Base-by-base conservation (phyloP, 2,888 invertebrate genomes). In the Oxycera nigricornis region DNA sequence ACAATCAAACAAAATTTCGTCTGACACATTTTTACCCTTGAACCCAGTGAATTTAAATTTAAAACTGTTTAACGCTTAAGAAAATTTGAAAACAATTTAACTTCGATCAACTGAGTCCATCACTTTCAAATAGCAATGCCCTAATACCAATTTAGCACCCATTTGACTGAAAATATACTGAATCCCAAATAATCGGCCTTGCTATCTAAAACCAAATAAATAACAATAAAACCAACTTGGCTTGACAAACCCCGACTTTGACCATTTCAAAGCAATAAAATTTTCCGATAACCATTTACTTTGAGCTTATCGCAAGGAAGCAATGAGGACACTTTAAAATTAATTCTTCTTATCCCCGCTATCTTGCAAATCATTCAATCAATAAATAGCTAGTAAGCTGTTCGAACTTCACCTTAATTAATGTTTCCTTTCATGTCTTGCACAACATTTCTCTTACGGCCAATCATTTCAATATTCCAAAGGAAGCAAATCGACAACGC, bases 331-430 rank as follows among this genome's bases (percentile, higher is more conserved):
- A 70, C 70, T 70, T 70, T 70, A 31, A 70, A 70, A 31, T 55
- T 31, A 52, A 70, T 31, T 52, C 70, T 20, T 14, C 30, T 26
- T 17, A 17, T 31, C 55, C 70, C 35, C 31, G 22, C 28, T 70
- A 52, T 70, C 70, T 11, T 14, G 30, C 70, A 31, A 70, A 70
- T 70, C 70, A 70, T 70, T 70, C 70, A 70, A 70, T 70, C 70
- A 70, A 70, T 70, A 52, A 46, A 50, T 46, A 20, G 70, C 31
- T 55, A 24, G 67, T 68, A 68, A 68, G 67, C 67, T 68, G 20
- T 55, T 28, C 17, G 62, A 55, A 52, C 52, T 70, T 70, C 72
- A 59, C 39, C 72, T 57, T 72, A 72, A 72, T 72, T 35, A 61
- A 72, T 72, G 59, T 28, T 72, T 14, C 46, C 24, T 61, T 30